A percentile compares a stretch with the other conserved stretches of the same genome.
Evolutionary conservation across 1,140 invertebrate species (phyloP).

Genomic region (Drosophila prosaltans): DNA sequence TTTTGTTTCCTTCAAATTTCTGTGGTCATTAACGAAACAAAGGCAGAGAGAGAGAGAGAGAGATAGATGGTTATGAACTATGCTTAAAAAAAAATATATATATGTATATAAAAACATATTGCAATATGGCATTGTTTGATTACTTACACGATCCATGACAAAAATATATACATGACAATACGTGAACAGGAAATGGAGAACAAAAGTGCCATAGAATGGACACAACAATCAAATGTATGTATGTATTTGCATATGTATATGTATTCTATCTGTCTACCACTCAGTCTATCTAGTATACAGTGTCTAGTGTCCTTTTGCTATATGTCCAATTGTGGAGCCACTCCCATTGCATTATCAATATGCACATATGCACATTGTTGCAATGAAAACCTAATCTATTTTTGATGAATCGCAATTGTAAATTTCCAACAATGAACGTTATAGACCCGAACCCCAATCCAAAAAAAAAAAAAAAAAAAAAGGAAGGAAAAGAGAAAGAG

Average conservation of each 20-base stretch:
- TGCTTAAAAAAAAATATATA: no score
- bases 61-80: background rate
- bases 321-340: background rate
- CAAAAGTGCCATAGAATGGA: slow-evolving; percentile 3
- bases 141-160: slow-evolving; percentile 41
- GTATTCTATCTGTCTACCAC: background rate
- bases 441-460: background rate
- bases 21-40: background rate
- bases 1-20: slow-evolving; percentile 1
- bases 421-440: slow-evolving; percentile 57
- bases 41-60: background rate
- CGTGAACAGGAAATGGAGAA: slow-evolving; percentile 9
- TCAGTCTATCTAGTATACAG: background rate
- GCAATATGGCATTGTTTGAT: slow-evolving; percentile 50
- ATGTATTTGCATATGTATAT: slow-evolving; percentile 14
- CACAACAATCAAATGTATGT: background rate
- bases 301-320: slow-evolving; percentile 10
- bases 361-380: slow-evolving; percentile 49
- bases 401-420: slow-evolving; percentile 76
- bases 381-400: slow-evolving; percentile 73
- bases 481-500: background rate
- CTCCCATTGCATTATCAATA: slow-evolving; percentile 21
- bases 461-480: background rate
- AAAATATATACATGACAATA: slow-evolving; percentile 21
- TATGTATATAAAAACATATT: background rate